Conservation (phyloP, 2,113 vertebrate genomes). For the zebrafish (Danio rerio) region GRCz12tu NC_133189.1:46594001-46594500, state of each 20-base stretch:
- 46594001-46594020: slow-evolving; percentile 20
- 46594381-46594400: slow-evolving; percentile 22
- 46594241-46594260: not conserved
- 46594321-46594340: not conserved
- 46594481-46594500: slow-evolving; percentile 28
- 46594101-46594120: not conserved
- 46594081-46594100: not conserved
- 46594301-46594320: slow-evolving; percentile 20
- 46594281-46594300: slow-evolving; percentile 33
- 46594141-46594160: slow-evolving; percentile 13
- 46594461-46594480: slow-evolving; percentile 18
- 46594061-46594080: not conserved
- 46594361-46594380: slow-evolving; percentile 12
- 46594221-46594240: not conserved
- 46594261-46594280: slow-evolving; percentile 30
- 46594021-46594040: slow-evolving; percentile 7
- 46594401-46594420: slow-evolving; percentile 45
- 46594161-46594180: slow-evolving; percentile 14
- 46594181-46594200: not conserved
- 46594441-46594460: slow-evolving; percentile 15
- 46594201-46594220: slow-evolving; percentile 11
- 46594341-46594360: slow-evolving; percentile 41
- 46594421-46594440: slow-evolving; percentile 48
- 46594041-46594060: not conserved
- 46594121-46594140: not conserved